A percentile compares a stretch with the other conserved stretches of the same genome.
These are phyloP conservation scores for Homarus americanus DNA, from an alignment of 1,140 invertebrate species.

Conservation along the genomic window DNA sequence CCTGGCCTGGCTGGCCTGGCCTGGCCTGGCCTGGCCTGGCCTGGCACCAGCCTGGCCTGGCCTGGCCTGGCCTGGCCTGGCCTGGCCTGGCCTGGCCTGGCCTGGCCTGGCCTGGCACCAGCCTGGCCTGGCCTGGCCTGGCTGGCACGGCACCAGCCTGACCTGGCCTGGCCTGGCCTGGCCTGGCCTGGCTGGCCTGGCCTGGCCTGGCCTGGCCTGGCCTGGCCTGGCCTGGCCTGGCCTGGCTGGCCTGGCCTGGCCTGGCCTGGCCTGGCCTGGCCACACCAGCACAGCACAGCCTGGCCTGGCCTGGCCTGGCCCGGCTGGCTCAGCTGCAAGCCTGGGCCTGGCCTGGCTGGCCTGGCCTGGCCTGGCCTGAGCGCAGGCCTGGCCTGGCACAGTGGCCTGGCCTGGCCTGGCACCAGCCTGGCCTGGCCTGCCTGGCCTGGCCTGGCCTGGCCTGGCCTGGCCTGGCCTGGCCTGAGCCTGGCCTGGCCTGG, in stretches of 20 bases:
- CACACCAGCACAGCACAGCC: no score
- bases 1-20: no score
- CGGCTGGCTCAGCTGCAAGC: neutral
- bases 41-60: neutral
- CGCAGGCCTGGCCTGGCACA: constrained; percentile 64
- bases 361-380: constrained; percentile 31
- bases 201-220: constrained; percentile 46
- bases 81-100: no score
- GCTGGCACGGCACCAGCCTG: constrained; percentile 45
- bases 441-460: constrained; percentile 40
- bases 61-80: no score
- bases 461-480: constrained; percentile 44
- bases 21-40: constrained; percentile 50
- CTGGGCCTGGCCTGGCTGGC: constrained; percentile 57
- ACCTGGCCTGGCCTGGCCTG: constrained; percentile 28
- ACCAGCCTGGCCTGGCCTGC: neutral
- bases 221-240: constrained; percentile 46
- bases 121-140: constrained; percentile 32
- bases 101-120: constrained; percentile 27
- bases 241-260: constrained; percentile 7
- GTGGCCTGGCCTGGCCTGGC: neutral
- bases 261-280: no score
- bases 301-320: no score
- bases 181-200: constrained; percentile 55
- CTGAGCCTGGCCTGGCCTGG: constrained; percentile 59